Evolutionary conservation across 2,113 vertebrate genomes (phyloP).

Genomic region (Hiodon tergisus): DNA sequence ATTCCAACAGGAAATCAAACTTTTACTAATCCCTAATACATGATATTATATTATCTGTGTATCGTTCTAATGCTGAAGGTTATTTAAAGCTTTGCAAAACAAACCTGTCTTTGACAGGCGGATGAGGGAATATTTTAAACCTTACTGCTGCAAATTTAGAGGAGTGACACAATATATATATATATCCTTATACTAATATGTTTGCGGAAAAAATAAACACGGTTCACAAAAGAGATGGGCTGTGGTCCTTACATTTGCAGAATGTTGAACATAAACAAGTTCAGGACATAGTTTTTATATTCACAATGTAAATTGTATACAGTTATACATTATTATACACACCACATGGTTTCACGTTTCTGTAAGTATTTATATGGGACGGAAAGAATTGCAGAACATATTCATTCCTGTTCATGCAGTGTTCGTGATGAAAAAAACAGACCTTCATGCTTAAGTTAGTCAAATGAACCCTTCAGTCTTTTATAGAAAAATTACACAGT

Average conservation of each 20-base stretch:
- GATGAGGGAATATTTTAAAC: too few species aligned
- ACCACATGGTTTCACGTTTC: neutral
- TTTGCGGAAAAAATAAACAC: neutral
- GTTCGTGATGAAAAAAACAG: neutral
- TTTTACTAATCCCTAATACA: neutral
- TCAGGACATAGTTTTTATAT: neutral
- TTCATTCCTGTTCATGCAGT: neutral
- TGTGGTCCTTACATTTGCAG: neutral
- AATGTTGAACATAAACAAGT: neutral
- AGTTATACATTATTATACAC: neutral
- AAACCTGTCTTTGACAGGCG: neutral
- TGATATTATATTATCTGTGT: neutral
- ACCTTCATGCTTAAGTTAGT: neutral
- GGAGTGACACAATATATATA: neutral
- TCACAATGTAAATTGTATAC: neutral
- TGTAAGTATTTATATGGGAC: neutral
- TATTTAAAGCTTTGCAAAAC: neutral
- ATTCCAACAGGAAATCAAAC: neutral
- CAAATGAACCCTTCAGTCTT: too few species aligned
- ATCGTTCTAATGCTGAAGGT: neutral
- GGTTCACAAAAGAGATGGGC: neutral
- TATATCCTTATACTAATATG: neutral
- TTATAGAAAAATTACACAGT: too few species aligned
- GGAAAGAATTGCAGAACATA: neutral
- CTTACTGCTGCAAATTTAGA: neutral